Conservation (phyloP, 2,888 invertebrate species). For the Pelosia muscerda region DNA sequence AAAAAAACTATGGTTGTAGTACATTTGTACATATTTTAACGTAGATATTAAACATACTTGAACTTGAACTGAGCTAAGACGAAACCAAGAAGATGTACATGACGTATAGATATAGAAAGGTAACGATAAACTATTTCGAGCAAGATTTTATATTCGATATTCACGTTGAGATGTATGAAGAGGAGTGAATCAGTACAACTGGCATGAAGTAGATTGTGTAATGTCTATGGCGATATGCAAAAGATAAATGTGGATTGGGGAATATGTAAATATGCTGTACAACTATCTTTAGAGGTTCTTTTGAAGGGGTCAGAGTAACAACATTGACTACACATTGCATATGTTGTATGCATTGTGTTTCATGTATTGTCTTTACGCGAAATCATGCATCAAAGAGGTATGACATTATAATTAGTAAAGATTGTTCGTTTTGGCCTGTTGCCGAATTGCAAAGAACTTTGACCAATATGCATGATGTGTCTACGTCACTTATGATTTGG, state of each 20-base stretch:
- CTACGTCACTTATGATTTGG: slow-evolving; percentile 44
- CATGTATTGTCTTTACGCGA: background rate
- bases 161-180: background rate
- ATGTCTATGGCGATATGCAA: background rate
- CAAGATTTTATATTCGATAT: background rate
- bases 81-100: background rate
- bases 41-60: background rate
- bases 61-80: background rate
- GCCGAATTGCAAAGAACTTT: slow-evolving; percentile 64
- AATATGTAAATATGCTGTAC: background rate
- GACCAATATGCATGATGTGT: slow-evolving; percentile 57
- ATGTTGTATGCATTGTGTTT: background rate
- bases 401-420: slow-evolving; percentile 55
- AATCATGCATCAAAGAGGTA: slow-evolving; percentile 39
- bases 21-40: background rate
- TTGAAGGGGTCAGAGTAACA: slow-evolving; percentile 19
- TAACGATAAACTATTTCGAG: background rate
- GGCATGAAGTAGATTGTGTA: background rate
- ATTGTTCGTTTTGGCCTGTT: slow-evolving; percentile 57
- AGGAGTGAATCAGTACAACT: background rate
- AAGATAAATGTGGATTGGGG: background rate
- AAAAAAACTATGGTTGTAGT: background rate
- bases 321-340: background rate
- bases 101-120: background rate
- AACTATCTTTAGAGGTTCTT: slow-evolving; percentile 8